These are phyloP conservation scores for Tipula confusa DNA, from an alignment of 2,888 invertebrate genomes.

Conservation along the genomic window DNA sequence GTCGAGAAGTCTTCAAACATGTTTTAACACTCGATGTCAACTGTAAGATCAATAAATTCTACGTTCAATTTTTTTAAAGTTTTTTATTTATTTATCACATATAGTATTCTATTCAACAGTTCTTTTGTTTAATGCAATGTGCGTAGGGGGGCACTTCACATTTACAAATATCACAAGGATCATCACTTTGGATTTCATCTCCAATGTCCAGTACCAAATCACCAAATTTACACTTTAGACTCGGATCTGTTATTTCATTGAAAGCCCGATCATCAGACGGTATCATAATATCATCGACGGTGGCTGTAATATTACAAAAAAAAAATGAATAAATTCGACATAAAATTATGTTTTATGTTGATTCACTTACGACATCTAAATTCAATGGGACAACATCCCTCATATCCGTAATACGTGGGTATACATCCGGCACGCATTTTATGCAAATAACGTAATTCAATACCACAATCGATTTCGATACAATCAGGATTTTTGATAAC, in stretches of 20 bases:
- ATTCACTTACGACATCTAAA: slow-evolving; percentile 37
- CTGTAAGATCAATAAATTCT: background rate
- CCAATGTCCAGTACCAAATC: slow-evolving; percentile 50
- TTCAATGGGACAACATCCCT: slow-evolving; percentile 38
- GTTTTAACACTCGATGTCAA: background rate
- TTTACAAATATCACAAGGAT: slow-evolving; percentile 49
- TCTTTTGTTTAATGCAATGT: slow-evolving; percentile 43
- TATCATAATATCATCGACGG: background rate
- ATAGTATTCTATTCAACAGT: background rate
- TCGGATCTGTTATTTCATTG: slow-evolving; percentile 31
- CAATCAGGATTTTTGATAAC: slow-evolving; percentile 37
- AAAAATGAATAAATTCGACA: background rate
- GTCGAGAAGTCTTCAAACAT: background rate
- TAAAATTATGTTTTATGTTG: background rate
- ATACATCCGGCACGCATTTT: slow-evolving; percentile 37
- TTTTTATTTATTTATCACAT: slow-evolving; percentile 25
- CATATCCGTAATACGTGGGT: slow-evolving; percentile 37
- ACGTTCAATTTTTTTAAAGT: background rate
- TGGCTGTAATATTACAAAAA: background rate
- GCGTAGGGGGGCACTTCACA: slow-evolving; percentile 53
- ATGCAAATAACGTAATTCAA: slow-evolving; percentile 36
- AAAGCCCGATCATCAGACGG: background rate
- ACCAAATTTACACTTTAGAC: slow-evolving; percentile 48
- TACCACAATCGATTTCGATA: slow-evolving; percentile 36
- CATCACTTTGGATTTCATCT: slow-evolving; percentile 49